Evolutionary conservation across 2,113 vertebrate species (phyloP).

Genomic region (Salvelinus sp.): DNA sequence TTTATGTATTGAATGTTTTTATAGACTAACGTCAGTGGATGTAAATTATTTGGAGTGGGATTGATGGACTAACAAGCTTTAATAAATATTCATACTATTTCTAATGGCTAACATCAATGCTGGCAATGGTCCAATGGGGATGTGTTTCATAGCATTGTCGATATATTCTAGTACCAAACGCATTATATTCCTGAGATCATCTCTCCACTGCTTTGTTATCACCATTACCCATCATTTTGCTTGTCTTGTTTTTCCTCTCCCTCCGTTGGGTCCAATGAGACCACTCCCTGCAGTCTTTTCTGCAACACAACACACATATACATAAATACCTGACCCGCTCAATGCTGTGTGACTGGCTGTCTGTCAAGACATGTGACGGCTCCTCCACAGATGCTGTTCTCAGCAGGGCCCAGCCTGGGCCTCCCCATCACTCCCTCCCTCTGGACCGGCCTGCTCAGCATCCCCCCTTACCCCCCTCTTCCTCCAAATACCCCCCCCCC

Average conservation of each 20-base stretch:
- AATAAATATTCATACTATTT: slow-evolving; percentile 17
- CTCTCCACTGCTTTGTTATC: slow-evolving; percentile 15
- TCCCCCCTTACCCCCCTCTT: slow-evolving; percentile 11
- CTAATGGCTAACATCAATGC: slow-evolving; percentile 13
- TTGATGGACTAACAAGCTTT: background rate
- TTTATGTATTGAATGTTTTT: slow-evolving; percentile 16
- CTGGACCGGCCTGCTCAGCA: background rate
- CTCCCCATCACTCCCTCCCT: background rate
- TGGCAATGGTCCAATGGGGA: slow-evolving; percentile 17
- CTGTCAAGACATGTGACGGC: slow-evolving; percentile 28
- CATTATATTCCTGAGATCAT: slow-evolving; percentile 17
- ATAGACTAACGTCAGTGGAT: slow-evolving; percentile 11
- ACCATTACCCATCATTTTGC: slow-evolving; percentile 19
- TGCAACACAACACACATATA: slow-evolving; percentile 26
- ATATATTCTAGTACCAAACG: background rate
- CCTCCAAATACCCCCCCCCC: background rate
- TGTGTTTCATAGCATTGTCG: background rate
- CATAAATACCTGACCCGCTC: slow-evolving; percentile 50
- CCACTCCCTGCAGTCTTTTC: slow-evolving; percentile 23
- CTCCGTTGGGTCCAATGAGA: slow-evolving; percentile 1
- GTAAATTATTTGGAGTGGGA: slow-evolving; percentile 28
- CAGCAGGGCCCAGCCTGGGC: background rate
- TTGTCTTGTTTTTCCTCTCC: slow-evolving; percentile 10
- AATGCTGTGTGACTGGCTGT: slow-evolving; percentile 32
- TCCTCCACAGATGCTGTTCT: slow-evolving; percentile 4